Evolutionary conservation across 2,888 invertebrate genomes (phyloP), one percentile per base, ranked within the genome.

Genomic region (Tipula vernalis): DNA sequence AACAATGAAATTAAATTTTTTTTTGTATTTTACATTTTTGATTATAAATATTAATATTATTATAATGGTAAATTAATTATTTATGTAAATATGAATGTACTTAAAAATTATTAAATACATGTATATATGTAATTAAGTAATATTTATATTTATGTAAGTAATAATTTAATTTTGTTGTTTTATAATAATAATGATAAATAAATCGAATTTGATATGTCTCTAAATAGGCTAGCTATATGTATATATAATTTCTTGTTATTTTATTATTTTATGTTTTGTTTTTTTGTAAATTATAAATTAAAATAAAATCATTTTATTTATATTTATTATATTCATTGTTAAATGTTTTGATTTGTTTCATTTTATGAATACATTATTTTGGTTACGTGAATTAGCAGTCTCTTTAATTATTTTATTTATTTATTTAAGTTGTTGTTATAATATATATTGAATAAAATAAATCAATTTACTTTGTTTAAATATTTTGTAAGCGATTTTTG

Each of bases 181-280:
- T 13, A 71, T 71, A 71, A 71, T 71, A 71, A 71, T 71, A 71
- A 71, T 28, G 28, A 71, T 71, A 71, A 71, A 71, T 71, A 71
- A 71, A 85, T 85, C 85, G 85, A 85, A 85, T 85, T 85, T 85
- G 85, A 85, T 85, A 85, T 85, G 85, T 85, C 42, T 85, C 85
- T 85, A 85, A 85, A 42, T 42, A 42, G 85, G 85, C 85, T 85
- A 85, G 85, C 85, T 85, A 85, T 85, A 85, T 85, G 44, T 85
- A 44, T 85, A 85, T 85, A 85, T 85, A 85, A 42, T 18, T 85
- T 71, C n/a, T 85, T 36, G n/a, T 39, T 85, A 85, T 85, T 85
- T 42, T 42, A 42, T 12, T 44, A 44, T 85, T 85, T 15, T 3
- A 84, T 84, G 3, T 47, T 12, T 57, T 57, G 8, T 71, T 71